These are phyloP conservation scores for Galerucella nymphaeae DNA, from an alignment of 2,888 invertebrate species.

Conservation along the genomic window DNA sequence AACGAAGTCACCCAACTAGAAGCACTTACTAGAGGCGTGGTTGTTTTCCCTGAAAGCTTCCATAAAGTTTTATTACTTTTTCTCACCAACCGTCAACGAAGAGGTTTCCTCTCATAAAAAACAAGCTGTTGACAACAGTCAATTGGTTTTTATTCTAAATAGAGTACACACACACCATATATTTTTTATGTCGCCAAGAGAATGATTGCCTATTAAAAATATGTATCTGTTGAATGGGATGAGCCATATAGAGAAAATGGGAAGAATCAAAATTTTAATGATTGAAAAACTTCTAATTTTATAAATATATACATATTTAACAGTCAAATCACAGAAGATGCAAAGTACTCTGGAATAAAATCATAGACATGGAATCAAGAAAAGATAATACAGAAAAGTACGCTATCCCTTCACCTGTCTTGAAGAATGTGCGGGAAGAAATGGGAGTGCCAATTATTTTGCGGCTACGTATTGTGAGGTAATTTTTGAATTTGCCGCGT, in stretches of 20 bases:
- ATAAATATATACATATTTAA: too few relatives aligned
- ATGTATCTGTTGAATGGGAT: background rate
- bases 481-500: too few relatives aligned
- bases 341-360: too few relatives aligned
- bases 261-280: background rate
- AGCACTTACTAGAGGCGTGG: slow-evolving; percentile 23
- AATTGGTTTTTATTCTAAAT: slow-evolving; percentile 28
- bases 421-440: too few relatives aligned
- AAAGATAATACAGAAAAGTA: too few relatives aligned
- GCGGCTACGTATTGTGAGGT: too few relatives aligned
- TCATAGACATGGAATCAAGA: too few relatives aligned
- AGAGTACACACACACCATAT: slow-evolving; percentile 21
- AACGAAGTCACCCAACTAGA: background rate
- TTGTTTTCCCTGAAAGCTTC: slow-evolving; percentile 24
- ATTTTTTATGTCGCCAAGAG: slow-evolving; percentile 21
- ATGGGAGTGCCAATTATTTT: too few relatives aligned
- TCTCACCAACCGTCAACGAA: slow-evolving; percentile 1
- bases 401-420: too few relatives aligned
- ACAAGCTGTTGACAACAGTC: slow-evolving; percentile 32
- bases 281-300: too few relatives aligned
- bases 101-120: slow-evolving; percentile 17
- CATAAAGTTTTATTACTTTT: slow-evolving; percentile 33
- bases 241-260: background rate
- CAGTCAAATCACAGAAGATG: too few relatives aligned
- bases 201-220: slow-evolving; percentile 23